Percentiles rank a stretch among this genome's conserved stretches.
phyloP scores from a whole-genome alignment of 2,113 vertebrate genomes.

The Muscicapa adusta region DNA sequence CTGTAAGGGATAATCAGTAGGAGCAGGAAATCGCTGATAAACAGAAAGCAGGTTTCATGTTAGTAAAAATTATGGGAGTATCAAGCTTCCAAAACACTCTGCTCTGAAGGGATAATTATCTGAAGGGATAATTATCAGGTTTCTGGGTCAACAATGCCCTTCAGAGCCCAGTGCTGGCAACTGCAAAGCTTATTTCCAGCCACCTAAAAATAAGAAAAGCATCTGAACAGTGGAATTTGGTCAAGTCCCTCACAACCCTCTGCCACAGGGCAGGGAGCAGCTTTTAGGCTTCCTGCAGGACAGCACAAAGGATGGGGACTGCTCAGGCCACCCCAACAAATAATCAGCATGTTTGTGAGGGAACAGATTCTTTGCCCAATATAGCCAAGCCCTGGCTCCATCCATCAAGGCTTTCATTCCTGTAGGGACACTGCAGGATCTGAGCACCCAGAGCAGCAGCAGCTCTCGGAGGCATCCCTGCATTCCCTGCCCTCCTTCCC shows the following conservation, averaged over 20 bases:
- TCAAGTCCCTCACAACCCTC: background rate
- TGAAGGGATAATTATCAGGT: background rate
- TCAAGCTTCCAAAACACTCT: background rate
- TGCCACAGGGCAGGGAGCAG: background rate
- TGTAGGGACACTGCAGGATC: background rate
- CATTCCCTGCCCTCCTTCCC: background rate
- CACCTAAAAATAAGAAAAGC: constrained; percentile 27
- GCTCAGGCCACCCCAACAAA: background rate
- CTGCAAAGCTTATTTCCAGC: constrained; percentile 29
- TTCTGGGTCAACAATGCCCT: background rate
- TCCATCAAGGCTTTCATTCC: background rate
- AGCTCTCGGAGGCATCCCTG: background rate
- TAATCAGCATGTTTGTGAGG: constrained; percentile 22
- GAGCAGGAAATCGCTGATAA: background rate
- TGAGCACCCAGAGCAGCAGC: background rate
- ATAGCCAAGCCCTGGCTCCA: constrained; percentile 33
- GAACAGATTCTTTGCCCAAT: constrained; percentile 2
- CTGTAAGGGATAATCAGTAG: background rate
- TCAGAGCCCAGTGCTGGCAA: background rate
- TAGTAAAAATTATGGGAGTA: background rate
- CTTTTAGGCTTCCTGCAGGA: background rate
- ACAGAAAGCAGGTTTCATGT: background rate
- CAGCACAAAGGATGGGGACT: background rate
- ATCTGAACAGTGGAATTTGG: background rate
- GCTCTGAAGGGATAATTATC: background rate